Conservation (phyloP, 2,888 invertebrate species). For the Deilephila porcellus region DNA sequence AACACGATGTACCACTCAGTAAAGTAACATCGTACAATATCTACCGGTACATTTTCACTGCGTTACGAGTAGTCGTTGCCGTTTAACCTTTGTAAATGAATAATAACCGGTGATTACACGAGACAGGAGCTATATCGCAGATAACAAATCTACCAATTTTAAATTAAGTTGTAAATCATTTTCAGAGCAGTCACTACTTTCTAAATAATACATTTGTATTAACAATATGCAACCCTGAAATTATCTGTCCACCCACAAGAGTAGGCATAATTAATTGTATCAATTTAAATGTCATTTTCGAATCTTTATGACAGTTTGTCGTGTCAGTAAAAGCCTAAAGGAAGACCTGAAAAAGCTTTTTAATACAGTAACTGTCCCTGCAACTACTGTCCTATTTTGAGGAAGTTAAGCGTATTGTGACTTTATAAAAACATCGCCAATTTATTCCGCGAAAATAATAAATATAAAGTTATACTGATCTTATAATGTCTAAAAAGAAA, state of each 20-base stretch:
- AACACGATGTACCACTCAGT: neutral
- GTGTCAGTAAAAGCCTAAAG: too few species aligned
- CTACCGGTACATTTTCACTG: neutral
- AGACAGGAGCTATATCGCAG: neutral
- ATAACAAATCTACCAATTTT: constrained; percentile 9
- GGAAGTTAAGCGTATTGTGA: too few species aligned
- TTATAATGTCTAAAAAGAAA: too few species aligned
- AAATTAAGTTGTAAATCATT: constrained; percentile 17
- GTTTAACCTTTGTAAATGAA: constrained; percentile 14
- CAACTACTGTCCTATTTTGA: too few species aligned
- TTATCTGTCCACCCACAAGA: constrained; percentile 1
- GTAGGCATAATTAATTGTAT: neutral
- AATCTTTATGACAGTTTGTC: neutral
- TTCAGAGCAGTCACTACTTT: neutral
- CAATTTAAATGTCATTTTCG: neutral
- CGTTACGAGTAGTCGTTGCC: neutral
- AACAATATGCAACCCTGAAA: neutral
- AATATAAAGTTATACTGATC: too few species aligned
- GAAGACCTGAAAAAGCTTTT: too few species aligned
- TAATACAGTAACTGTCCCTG: too few species aligned
- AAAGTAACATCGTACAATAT: neutral
- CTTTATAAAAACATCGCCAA: too few species aligned
- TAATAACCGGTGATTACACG: constrained; percentile 10
- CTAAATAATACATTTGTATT: neutral
- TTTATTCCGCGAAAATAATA: too few species aligned